Percentiles rank a stretch among this genome's conserved stretches.
Evolutionary conservation across 37 sponge, comb jelly and placozoan genomes (phyloP).

Genomic region (Theonella swinhoei): DNA sequence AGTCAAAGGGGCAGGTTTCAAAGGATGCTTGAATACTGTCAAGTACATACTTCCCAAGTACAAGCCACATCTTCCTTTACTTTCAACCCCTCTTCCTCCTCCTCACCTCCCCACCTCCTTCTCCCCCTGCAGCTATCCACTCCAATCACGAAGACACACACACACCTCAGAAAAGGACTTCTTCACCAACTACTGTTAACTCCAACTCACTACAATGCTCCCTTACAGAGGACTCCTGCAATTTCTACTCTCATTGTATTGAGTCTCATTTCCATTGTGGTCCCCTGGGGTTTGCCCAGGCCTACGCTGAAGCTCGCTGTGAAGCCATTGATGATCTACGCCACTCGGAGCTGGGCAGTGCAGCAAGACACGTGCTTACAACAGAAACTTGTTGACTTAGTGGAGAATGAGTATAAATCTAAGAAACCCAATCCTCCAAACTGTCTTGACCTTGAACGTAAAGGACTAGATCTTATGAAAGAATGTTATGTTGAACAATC

Average conservation of each 20-base stretch:
- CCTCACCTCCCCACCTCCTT: not conserved
- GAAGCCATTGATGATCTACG: constrained; percentile 2
- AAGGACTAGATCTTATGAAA: constrained; percentile 37
- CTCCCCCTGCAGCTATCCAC: not conserved
- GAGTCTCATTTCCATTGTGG: constrained; percentile 48
- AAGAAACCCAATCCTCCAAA: constrained; percentile 17
- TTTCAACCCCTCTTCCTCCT: not conserved
- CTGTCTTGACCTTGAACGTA: constrained; percentile 53
- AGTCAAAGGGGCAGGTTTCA: no score
- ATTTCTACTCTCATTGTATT: constrained; percentile 59
- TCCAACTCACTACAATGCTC: constrained; percentile 5
- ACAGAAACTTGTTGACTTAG: constrained; percentile 22
- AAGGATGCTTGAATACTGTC: no score
- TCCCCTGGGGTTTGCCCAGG: constrained; percentile 30
- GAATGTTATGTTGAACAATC: constrained; percentile 44
- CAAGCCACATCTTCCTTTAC: no score
- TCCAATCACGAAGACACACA: not conserved
- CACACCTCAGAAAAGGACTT: not conserved
- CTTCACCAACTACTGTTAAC: not conserved
- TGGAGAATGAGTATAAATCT: not conserved
- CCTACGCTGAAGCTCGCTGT: constrained; percentile 55
- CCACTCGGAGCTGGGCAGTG: constrained; percentile 18
- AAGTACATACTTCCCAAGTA: no score
- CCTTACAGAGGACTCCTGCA: constrained; percentile 25
- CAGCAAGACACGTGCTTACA: constrained; percentile 59